Evolutionary conservation across 2,888 invertebrate species (phyloP).

Genomic region (Drosophila lacicola): DNA sequence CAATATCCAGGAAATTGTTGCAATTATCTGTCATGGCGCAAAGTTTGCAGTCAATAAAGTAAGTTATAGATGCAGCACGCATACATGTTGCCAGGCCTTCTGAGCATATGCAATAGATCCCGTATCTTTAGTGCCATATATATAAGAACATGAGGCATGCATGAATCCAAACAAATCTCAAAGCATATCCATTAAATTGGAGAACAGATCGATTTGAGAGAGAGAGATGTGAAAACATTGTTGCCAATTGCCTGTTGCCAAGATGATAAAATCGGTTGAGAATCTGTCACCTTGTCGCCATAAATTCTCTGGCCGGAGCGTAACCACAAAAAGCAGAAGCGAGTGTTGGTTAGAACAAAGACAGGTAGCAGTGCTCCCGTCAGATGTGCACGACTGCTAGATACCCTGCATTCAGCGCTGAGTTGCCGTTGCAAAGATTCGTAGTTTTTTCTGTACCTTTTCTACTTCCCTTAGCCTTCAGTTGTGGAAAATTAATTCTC

Average conservation of each 20-base stretch:
- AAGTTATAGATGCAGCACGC: constrained; percentile 29
- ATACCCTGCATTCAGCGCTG: no score
- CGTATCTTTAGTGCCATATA: constrained; percentile 41
- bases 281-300: constrained; percentile 75
- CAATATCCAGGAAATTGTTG: constrained; percentile 14
- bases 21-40: constrained; percentile 7
- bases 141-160: constrained; percentile 14
- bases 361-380: background rate
- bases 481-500: no score
- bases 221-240: constrained; percentile 42
- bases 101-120: constrained; percentile 49
- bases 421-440: no score
- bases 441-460: no score
- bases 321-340: constrained; percentile 36
- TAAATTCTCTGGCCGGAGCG: constrained; percentile 54
- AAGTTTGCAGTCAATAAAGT: constrained; percentile 39
- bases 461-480: no score
- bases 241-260: constrained; percentile 54
- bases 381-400: no score
- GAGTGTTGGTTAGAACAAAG: background rate
- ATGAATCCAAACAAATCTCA: constrained; percentile 41
- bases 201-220: constrained; percentile 24
- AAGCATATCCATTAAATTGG: constrained; percentile 34
- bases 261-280: constrained; percentile 77
- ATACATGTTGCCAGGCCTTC: constrained; percentile 5